Evolutionary conservation across 2,888 invertebrate genomes (phyloP), one percentile per base, ranked within the genome.

Genomic region (Xanthia icteritia): DNA sequence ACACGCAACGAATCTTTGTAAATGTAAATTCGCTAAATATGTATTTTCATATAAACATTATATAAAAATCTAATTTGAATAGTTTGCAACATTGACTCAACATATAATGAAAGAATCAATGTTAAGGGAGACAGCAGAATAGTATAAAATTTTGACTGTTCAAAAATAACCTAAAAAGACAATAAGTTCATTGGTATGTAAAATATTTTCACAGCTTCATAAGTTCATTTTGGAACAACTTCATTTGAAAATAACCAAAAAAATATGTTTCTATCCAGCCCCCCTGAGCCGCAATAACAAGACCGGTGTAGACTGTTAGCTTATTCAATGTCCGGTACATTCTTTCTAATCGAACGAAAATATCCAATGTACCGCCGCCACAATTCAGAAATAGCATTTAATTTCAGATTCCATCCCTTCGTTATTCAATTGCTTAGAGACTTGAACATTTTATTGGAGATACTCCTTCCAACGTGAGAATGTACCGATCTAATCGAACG

Each of bases 51-150:
- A 68, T 54, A 71, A 81, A 77, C 54, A 51, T 76, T 39, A 42
- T 81, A 75, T 73, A 67, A 76, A 85, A 82, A 73, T 66, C 23
- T 73, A 66, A 67, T 67, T 82, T 77, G n/a, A 66, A 76, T 36
- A 60, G 23, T 48, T 82, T 51, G 17, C 70, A 71, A 68, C 48
- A 71, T 60, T 76, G 66, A 36, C 42, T 63, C 51, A 36, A 69
- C 56, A 51, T 60, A 17, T 45, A 9, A 23, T 20, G n/a, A 36
- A 58, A 45, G 8, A 68, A 68, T 56, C 6, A 48, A 63, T 74
- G 15, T 58, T 13, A 27, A 70, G 23, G 15, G 8, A 31, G 17
- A 27, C 56, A 56, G 42, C 17, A 54, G 66, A 70, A 31, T n/a
- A 79, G 5, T 51, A 64, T n/a, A 63, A 63, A 64, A 36, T 1